A percentile compares a stretch with the other conserved stretches of the same genome.
These are phyloP conservation scores for Lamprologus tigripictilis DNA, from an alignment of 2,113 vertebrate species.

Conservation along the genomic window DNA sequence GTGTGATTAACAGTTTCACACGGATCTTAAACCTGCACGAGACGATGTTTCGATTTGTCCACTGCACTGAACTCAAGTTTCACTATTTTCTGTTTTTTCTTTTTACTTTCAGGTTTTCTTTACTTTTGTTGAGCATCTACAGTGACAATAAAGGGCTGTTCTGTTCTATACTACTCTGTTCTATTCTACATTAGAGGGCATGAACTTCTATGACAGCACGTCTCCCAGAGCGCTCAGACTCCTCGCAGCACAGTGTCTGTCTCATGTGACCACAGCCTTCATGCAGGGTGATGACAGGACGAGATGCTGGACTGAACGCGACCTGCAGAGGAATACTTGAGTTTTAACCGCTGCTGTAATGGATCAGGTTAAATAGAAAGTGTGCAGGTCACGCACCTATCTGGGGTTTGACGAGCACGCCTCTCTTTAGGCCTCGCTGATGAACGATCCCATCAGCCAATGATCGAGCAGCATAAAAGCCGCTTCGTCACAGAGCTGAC, in stretches of 20 bases:
- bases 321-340: neutral
- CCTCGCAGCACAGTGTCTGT: neutral
- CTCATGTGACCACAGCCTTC: neutral
- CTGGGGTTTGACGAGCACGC: neutral
- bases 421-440: neutral
- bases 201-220: fast-evolving
- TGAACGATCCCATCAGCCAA: slow-evolving; percentile 30
- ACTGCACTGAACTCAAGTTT: neutral
- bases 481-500: slow-evolving; percentile 40
- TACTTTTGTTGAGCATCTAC: fast-evolving
- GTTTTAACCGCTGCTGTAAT: fast-evolving
- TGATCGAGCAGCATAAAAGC: slow-evolving; percentile 14
- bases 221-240: neutral
- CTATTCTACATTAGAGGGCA: fast-evolving
- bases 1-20: neutral
- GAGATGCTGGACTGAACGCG: fast-evolving
- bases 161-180: fast-evolving
- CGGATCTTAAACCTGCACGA: neutral
- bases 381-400: neutral
- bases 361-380: neutral
- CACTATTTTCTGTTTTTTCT: neutral
- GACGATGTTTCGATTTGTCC: fast-evolving
- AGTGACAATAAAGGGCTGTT: neutral
- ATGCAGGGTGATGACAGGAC: neutral
- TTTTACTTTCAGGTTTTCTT: neutral